Evolutionary conservation across 2,888 invertebrate species (phyloP).

Genomic region (Zygogramma bicolorata): DNA sequence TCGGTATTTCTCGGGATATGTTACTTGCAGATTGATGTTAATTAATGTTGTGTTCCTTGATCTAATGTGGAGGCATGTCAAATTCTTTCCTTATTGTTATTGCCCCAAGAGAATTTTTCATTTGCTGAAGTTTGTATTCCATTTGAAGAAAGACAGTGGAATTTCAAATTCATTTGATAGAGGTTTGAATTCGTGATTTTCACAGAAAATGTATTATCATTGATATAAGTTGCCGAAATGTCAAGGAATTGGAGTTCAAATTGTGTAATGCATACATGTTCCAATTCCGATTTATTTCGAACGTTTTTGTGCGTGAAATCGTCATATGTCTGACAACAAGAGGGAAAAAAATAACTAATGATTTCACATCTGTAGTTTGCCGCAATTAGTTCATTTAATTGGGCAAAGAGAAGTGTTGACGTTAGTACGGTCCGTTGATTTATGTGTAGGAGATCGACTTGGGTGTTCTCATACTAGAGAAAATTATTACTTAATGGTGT

Average conservation of each 20-base stretch:
- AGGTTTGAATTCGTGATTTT: background rate
- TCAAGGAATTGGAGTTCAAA: background rate
- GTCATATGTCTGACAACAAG: conserved; percentile 5
- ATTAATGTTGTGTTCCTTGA: conserved; percentile 43
- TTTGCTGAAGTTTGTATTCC: conserved; percentile 6
- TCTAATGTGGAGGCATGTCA: conserved; percentile 38
- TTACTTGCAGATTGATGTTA: conserved; percentile 43
- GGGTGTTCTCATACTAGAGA: background rate
- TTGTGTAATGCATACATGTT: background rate
- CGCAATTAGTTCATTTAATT: conserved; percentile 38
- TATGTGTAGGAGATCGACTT: background rate
- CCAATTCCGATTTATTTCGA: background rate
- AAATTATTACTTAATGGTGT: too few relatives aligned
- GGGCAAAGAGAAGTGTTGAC: conserved; percentile 25
- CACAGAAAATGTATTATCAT: too few relatives aligned
- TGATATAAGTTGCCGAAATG: background rate
- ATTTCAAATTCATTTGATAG: background rate
- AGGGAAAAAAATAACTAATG: conserved; percentile 23
- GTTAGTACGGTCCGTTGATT: background rate
- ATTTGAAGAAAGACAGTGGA: background rate
- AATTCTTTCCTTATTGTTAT: conserved; percentile 46
- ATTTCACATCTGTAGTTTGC: conserved; percentile 23
- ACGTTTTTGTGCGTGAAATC: background rate
- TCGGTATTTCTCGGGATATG: conserved; percentile 39
- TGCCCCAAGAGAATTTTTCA: conserved; percentile 31